phyloP scores from a whole-genome alignment of 1,140 invertebrate genomes.

The Sinella curviseta region DNA sequence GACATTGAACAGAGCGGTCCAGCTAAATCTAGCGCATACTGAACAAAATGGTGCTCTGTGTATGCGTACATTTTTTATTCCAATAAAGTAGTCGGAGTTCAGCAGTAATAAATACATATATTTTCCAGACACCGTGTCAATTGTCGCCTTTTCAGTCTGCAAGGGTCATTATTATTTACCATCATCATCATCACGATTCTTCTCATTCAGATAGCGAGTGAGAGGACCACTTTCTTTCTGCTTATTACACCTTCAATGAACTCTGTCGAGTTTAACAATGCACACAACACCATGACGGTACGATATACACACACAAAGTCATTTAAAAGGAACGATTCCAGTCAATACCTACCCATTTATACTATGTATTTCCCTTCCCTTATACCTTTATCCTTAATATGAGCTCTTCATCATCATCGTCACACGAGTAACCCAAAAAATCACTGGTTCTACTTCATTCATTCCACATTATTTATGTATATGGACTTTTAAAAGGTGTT shows the following conservation, averaged over 20 bases:
- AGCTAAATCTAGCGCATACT: too few relatives aligned
- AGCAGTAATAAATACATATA: constrained; percentile 9
- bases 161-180: background rate
- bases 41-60: too few relatives aligned
- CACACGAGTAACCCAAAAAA: too few relatives aligned
- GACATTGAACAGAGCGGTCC: too few relatives aligned
- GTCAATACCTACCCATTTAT: too few relatives aligned
- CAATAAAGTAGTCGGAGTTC: too few relatives aligned
- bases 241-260: constrained; percentile 24
- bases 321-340: too few relatives aligned
- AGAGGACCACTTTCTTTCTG: constrained; percentile 3
- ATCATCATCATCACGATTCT: background rate
- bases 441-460: background rate
- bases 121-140: constrained; percentile 15
- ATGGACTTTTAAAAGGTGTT: background rate
- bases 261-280: background rate
- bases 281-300: background rate
- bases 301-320: background rate
- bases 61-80: too few relatives aligned
- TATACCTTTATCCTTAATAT: too few relatives aligned
- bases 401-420: too few relatives aligned
- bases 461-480: background rate
- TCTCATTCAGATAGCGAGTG: background rate
- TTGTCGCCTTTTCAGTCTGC: constrained; percentile 8
- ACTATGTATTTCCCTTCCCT: too few relatives aligned